Conservation (phyloP, 2,888 invertebrate species). For the Eupithecia subumbrata region DNA sequence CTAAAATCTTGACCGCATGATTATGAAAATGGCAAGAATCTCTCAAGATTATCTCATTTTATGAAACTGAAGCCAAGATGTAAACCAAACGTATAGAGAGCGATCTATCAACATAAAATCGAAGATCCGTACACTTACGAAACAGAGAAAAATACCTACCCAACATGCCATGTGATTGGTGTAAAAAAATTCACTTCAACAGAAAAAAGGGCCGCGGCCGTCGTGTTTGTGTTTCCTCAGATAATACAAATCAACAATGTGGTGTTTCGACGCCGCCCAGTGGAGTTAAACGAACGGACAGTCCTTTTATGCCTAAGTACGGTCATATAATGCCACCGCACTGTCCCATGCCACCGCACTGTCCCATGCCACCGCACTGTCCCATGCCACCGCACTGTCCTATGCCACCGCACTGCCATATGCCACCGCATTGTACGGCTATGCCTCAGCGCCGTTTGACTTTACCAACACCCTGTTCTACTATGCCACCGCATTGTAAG, state of each 20-base stretch:
- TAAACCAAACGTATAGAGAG: not conserved
- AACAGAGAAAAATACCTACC: not conserved
- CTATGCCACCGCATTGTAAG: not conserved
- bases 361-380: not conserved
- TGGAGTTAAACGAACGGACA: not conserved
- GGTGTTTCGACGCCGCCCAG: not conserved
- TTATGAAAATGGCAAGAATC: not conserved
- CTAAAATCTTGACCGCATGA: not conserved
- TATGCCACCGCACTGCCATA: not conserved
- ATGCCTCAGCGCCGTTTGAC: not conserved
- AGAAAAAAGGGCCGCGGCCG: not conserved
- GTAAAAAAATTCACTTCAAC: not conserved
- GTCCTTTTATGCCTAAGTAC: not conserved
- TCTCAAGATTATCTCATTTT: not conserved
- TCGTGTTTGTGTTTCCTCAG: not conserved
- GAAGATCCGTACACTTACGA: not conserved
- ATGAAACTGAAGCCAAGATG: not conserved
- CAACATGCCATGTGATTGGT: conserved; percentile 1
- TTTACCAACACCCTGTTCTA: not conserved
- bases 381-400: not conserved
- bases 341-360: not conserved
- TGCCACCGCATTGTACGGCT: not conserved
- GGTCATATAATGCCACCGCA: not conserved
- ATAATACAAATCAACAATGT: not conserved
- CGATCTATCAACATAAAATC: not conserved